A percentile compares a stretch with the other conserved stretches of the same genome.
These are phyloP conservation scores for Drosophila fungiperda DNA, from an alignment of 2,888 invertebrate genomes.

Conservation along the genomic window DNA sequence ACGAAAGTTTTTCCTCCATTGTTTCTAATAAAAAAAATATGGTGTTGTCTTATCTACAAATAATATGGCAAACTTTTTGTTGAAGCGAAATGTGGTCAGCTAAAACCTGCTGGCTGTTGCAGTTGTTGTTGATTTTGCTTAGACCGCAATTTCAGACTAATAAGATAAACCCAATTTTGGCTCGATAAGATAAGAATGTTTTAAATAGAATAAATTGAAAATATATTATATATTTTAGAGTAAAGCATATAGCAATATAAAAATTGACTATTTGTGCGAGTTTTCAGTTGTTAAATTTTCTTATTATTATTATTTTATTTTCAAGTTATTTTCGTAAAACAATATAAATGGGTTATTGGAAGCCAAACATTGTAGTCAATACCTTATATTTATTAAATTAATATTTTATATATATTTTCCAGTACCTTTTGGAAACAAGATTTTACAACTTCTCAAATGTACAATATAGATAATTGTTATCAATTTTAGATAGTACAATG, in stretches of 20 bases:
- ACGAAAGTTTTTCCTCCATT: slow-evolving; percentile 25
- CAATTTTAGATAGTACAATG: not conserved
- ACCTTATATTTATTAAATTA: not conserved
- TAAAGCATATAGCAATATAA: slow-evolving; percentile 4
- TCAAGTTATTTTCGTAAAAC: not conserved
- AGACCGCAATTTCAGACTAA: slow-evolving; percentile 44
- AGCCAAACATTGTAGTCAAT: not conserved
- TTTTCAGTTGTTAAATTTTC: not conserved
- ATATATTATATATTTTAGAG: slow-evolving; percentile 23
- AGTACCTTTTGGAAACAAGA: not conserved
- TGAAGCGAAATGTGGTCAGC: slow-evolving; percentile 70
- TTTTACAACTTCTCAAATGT: not conserved
- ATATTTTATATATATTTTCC: not conserved
- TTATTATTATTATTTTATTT: not conserved
- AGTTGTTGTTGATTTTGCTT: slow-evolving; percentile 13
- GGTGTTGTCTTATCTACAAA: slow-evolving; percentile 62
- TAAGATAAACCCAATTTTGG: slow-evolving; percentile 58
- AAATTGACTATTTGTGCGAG: not conserved
- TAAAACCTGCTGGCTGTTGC: slow-evolving; percentile 28
- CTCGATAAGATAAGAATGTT: slow-evolving; percentile 56
- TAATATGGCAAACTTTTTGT: slow-evolving; percentile 67
- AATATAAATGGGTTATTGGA: not conserved
- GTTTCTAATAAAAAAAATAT: slow-evolving; percentile 51
- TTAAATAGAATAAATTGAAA: slow-evolving; percentile 22
- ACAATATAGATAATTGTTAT: not conserved